A percentile compares a stretch with the other conserved stretches of the same genome.
Conservation (phyloP, 2,797 vertebrate genomes). For the Rachycentron canadum region DNA sequence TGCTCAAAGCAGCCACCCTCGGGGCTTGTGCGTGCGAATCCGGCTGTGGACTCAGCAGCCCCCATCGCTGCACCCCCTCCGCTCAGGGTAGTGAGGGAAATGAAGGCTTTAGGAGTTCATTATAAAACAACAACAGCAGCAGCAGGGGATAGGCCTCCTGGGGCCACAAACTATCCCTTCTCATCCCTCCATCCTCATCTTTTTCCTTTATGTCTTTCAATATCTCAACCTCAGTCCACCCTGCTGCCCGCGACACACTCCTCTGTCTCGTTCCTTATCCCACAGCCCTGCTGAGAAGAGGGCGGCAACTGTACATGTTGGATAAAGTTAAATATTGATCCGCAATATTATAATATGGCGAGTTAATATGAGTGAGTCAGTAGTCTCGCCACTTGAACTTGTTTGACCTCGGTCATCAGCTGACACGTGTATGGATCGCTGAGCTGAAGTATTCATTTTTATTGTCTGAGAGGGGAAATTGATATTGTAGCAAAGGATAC, state of each 20-base stretch:
- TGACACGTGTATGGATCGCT: slow-evolving; percentile 34
- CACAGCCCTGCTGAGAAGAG: slow-evolving; percentile 23
- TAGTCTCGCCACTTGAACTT: slow-evolving; percentile 42
- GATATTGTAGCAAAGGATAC: slow-evolving; percentile 26
- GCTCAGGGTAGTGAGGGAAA: slow-evolving; percentile 83
- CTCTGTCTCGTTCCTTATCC: slow-evolving; percentile 33
- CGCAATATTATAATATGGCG: slow-evolving; percentile 56
- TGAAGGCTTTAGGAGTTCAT: slow-evolving; percentile 89
- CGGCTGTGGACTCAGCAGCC: slow-evolving; percentile 75
- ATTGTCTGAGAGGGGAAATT: slow-evolving; percentile 50
- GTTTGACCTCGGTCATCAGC: slow-evolving; percentile 50
- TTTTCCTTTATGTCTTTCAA: slow-evolving; percentile 66
- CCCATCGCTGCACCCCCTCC: slow-evolving; percentile 67
- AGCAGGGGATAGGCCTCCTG: slow-evolving; percentile 81
- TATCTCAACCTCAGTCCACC: slow-evolving; percentile 52
- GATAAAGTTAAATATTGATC: slow-evolving; percentile 79
- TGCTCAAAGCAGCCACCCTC: slow-evolving; percentile 73
- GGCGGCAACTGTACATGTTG: slow-evolving; percentile 15
- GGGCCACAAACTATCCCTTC: slow-evolving; percentile 69
- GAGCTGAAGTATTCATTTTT: slow-evolving; percentile 33
- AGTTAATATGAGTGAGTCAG: slow-evolving; percentile 63
- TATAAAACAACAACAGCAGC: slow-evolving; percentile 86
- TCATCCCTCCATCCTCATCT: slow-evolving; percentile 75
- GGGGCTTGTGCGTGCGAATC: slow-evolving; percentile 87
- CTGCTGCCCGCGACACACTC: slow-evolving; percentile 49